A percentile compares a stretch with the other conserved stretches of the same genome.
These are phyloP conservation scores for Meiosimyza decipiens DNA, from an alignment of 2,888 invertebrate genomes.

Conservation along the genomic window DNA sequence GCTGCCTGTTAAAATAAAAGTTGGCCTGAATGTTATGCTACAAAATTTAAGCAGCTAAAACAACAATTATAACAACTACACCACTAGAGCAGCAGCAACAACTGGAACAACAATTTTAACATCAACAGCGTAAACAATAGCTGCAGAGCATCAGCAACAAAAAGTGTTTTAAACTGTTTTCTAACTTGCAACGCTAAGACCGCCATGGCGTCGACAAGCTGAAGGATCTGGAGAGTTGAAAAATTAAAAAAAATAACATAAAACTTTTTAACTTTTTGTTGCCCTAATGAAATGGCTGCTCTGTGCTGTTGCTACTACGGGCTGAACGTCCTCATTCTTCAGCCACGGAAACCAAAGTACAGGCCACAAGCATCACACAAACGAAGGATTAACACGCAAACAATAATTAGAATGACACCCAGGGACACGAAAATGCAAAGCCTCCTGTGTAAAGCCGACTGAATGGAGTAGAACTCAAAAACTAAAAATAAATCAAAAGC, in stretches of 20 bases:
- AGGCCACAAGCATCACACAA: constrained; percentile 29
- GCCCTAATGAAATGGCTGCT: constrained; percentile 39
- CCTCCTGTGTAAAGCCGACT: background rate
- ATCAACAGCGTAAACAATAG: constrained; percentile 6
- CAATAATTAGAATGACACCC: constrained; percentile 18
- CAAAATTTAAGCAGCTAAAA: constrained; percentile 11
- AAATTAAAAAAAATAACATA: constrained; percentile 2
- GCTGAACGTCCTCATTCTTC: constrained; percentile 12
- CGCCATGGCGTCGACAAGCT: background rate
- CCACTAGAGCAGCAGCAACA: background rate
- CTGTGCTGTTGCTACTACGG: background rate
- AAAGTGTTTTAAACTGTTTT: constrained; percentile 23
- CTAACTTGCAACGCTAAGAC: constrained; percentile 7
- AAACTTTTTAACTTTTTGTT: constrained; percentile 38
- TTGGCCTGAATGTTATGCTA: background rate
- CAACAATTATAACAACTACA: constrained; percentile 27
- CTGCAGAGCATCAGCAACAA: background rate
- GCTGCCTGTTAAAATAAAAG: background rate
- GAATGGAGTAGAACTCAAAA: background rate
- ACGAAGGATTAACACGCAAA: constrained; percentile 1
- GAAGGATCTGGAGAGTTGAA: background rate
- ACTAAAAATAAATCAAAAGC: constrained; percentile 1
- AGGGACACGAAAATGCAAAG: background rate
- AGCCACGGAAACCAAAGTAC: constrained; percentile 20
- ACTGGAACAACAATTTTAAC: background rate